phyloP scores from a whole-genome alignment of 2,888 invertebrate genomes.

The Apocheima hispidaria region DNA sequence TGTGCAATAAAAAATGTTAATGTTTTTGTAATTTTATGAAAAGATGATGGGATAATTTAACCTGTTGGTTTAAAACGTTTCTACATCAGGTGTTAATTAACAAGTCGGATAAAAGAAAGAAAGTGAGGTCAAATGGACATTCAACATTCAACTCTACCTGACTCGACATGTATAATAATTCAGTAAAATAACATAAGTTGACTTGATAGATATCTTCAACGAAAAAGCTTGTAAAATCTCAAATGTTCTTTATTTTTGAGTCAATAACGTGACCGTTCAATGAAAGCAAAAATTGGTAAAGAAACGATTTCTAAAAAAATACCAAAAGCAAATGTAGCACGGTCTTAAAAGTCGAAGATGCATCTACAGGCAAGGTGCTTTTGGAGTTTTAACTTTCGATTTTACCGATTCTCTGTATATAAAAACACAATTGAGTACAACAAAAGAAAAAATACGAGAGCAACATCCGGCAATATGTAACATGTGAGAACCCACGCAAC shows the following conservation, averaged over 20 bases:
- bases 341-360: constrained; percentile 39
- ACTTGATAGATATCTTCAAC: not conserved
- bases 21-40: too few relatives aligned
- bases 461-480: constrained; percentile 55
- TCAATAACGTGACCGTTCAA: constrained; percentile 17
- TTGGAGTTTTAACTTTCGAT: constrained; percentile 72
- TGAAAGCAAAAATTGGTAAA: constrained; percentile 25
- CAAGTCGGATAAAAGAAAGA: constrained; percentile 44
- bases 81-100: constrained; percentile 47
- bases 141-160: constrained; percentile 38
- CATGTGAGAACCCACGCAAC: constrained; percentile 52
- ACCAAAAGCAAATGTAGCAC: constrained; percentile 42
- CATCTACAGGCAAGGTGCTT: constrained; percentile 38
- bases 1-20: too few relatives aligned
- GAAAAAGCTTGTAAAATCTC: constrained; percentile 6
- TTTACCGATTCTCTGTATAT: constrained; percentile 65
- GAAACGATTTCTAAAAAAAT: constrained; percentile 43
- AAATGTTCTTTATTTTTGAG: constrained; percentile 15
- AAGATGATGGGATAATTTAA: constrained; percentile 6
- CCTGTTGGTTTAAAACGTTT: not conserved
- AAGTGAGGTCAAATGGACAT: constrained; percentile 45
- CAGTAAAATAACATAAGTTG: constrained; percentile 19
- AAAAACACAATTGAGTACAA: constrained; percentile 68
- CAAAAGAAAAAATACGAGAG: constrained; percentile 58
- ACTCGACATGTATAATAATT: constrained; percentile 21